Base-by-base conservation (phyloP, 1,140 invertebrate genomes). In the Nomia melanderi region DNA sequence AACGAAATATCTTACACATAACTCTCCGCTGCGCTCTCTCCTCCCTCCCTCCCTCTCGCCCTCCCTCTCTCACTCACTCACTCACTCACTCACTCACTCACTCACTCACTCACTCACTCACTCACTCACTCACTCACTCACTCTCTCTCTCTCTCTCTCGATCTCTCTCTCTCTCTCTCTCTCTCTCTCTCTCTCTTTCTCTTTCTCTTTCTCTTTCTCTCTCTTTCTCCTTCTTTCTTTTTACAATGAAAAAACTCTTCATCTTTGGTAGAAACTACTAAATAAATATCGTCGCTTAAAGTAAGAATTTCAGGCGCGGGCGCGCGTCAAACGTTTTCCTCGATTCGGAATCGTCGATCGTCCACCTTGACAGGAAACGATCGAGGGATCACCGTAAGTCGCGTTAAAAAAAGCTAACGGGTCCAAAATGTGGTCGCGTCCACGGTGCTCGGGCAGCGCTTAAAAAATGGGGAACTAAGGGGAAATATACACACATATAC, bases 211-310 rank as follows among this genome's bases (percentile, higher is more conserved):
- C 36, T 39, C 69, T 74, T 47, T 76, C 33, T 80, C 56, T 64
- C 53, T 57, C 57, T 54, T 11, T 54, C 23, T 54, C 7, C 12
- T 6, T 27, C 14, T 27, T 14, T 60, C 54, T 78, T 47, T 78
- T 73, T 82, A 89, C 88, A 88, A 87, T 85, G 85, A 86, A 81
- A 88, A 88, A n/a, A 33, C 79, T 85, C 88, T 88, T 89, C 84
- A 91, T 92, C 92, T 92, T 92, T 92, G 92, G 92, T 92, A 92
- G 86, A 89, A 90, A 91, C 89, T 92, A 92, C 89, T 88, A 91
- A 91, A 91, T 91, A 92, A 92, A 92, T 90, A 91, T 88, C 73
- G 83, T 87, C 82, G 77, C 83, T 88, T 81, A 89, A 59, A 87
- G 65, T 86, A 86, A 81, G 62, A 72, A 71, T 77, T 50, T n/a